Base-by-base conservation (phyloP, 2,113 vertebrate species). In the Cebus imitator region DNA sequence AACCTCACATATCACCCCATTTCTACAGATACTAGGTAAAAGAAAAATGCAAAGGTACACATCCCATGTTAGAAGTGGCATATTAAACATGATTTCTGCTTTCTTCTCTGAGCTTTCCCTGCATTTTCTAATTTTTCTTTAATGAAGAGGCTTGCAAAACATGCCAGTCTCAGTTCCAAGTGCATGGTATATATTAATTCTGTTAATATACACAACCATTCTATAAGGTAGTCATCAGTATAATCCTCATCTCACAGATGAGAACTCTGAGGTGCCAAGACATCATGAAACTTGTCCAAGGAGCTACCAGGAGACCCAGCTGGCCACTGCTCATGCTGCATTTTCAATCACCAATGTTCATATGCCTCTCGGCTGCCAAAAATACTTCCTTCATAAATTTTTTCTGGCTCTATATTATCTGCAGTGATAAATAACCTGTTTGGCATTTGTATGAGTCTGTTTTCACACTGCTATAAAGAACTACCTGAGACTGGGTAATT, bases 1-100 rank as follows among this genome's bases (percentile, higher is more conserved):
- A 32, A 18, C 70, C 40, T 32, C 45, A 2, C 16, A 0, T 0
- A 3, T 70, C 8, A 5, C 30, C 27, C 90, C 37, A 0, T 37
- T 43, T 23, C 92, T 35, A 68, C 55, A 27, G 70, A 50, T 0
- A 6, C 2, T 10, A 4, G 66, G 58, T 1, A 43, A 48, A 58
- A n/a, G 0, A 8, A 0, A 43, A 27, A 40, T 5, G 61, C 70
- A 4, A 6, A 43, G 58, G 5, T 2, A 13, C 58, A 16, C 23
- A 2, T 6, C 72, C 27, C n/a, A 11, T 23, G 68, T 57, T 18
- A 43, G 48, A 23, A 5, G 40, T 5, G 11, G 37, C 37, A 8
- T 13, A 16, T 4, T 3, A 37, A 43, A 87, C 20, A 3, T 1
- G 35, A 12, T n/a, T 17, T 52, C 32, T 11, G 3, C 35, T 73